These are phyloP conservation scores for Bombus fervidus DNA, from an alignment of 1,140 invertebrate genomes.

Conservation along the genomic window DNA sequence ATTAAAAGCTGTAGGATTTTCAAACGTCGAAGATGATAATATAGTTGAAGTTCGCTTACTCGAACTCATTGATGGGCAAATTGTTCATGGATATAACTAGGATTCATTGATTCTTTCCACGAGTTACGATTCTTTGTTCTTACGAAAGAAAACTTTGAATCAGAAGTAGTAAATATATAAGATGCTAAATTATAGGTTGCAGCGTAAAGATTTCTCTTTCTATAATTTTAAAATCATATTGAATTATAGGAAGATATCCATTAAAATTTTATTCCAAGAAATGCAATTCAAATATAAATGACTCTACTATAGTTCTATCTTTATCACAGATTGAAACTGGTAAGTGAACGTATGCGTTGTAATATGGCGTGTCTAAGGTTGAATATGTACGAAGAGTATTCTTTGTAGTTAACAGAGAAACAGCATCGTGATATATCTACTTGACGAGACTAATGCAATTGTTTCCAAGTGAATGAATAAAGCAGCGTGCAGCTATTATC, in stretches of 20 bases:
- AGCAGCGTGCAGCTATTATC: neutral
- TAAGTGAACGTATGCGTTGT: neutral
- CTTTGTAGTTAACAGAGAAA: neutral
- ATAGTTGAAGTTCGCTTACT: neutral
- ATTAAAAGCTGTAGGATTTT: no score
- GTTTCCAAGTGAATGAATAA: slow-evolving; percentile 7
- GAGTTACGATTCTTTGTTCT: neutral
- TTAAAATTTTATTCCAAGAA: no score
- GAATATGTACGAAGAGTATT: neutral
- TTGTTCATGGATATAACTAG: no score
- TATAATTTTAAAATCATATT: neutral
- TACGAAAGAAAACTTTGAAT: neutral
- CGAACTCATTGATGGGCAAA: neutral
- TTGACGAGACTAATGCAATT: neutral
- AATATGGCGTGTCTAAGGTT: neutral
- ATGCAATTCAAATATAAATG: no score
- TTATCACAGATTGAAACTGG: neutral
- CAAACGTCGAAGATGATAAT: neutral
- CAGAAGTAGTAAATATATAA: neutral
- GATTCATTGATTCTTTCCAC: no score
- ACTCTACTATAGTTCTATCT: neutral
- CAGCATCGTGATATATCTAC: neutral
- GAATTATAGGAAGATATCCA: neutral
- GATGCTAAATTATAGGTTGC: neutral
- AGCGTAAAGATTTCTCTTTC: neutral